A percentile compares a stretch with the other conserved stretches of the same genome.
Conservation (phyloP, 1,140 invertebrate species). For the Ceratoteleas bidentatus region DNA sequence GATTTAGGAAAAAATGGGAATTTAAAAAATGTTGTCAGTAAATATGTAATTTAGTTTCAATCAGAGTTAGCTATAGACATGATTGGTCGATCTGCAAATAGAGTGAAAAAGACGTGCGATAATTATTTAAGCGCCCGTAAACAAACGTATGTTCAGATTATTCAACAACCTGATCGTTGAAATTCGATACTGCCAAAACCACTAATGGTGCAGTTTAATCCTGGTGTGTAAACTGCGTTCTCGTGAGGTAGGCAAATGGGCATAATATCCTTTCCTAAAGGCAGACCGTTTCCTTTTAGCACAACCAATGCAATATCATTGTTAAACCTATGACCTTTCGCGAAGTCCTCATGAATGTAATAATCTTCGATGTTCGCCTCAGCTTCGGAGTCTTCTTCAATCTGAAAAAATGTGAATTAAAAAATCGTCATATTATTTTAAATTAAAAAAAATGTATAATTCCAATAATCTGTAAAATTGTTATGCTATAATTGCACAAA, state of each 20-base stretch:
- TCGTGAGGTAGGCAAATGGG: conserved; percentile 87
- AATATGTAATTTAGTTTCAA: no score
- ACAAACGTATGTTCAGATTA: no score
- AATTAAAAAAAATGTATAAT: neutral
- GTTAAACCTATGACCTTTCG: conserved; percentile 85
- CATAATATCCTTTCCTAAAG: conserved; percentile 86
- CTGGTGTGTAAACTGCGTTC: conserved; percentile 80
- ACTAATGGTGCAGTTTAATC: conserved; percentile 88
- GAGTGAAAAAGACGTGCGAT: no score
- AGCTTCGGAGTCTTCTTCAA: conserved; percentile 85
- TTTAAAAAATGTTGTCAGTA: no score
- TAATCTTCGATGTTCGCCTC: conserved; percentile 86
- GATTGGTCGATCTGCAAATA: no score
- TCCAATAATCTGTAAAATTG: neutral
- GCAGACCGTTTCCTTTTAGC: conserved; percentile 85
- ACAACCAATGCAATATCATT: conserved; percentile 89
- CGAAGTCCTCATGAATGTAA: conserved; percentile 85
- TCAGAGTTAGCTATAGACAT: no score
- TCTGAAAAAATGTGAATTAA: conserved; percentile 73
- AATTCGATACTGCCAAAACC: conserved; percentile 88
- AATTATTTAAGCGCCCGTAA: no score
- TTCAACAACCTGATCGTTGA: conserved; percentile 74
- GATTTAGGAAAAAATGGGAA: no score
- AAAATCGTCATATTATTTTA: no score
- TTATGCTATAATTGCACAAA: no score